Conservation (phyloP, 2,888 invertebrate species). For the Pollenia griseotomentosa region DNA sequence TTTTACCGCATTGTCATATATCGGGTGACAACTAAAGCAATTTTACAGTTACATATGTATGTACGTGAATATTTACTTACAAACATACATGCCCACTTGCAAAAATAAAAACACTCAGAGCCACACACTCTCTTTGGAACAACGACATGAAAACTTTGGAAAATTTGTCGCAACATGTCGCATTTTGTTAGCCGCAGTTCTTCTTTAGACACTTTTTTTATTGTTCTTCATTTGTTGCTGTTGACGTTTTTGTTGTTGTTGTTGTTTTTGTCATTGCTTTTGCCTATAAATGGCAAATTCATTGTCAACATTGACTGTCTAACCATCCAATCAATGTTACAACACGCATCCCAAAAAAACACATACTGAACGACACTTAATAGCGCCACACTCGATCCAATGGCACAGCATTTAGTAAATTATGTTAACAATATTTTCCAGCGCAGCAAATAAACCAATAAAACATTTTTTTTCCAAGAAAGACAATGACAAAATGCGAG, state of each 20-base stretch:
- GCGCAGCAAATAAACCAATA: conserved; percentile 74
- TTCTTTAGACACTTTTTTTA: conserved; percentile 41
- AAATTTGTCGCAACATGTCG: conserved; percentile 74
- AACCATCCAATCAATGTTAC: conserved; percentile 70
- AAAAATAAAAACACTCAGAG: not conserved
- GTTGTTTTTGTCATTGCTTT: conserved; percentile 17
- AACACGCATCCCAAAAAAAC: conserved; percentile 57
- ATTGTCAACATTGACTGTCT: conserved; percentile 70
- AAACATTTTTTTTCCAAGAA: conserved; percentile 52
- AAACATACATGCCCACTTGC: not conserved
- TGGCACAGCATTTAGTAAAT: conserved; percentile 67
- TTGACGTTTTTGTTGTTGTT: conserved; percentile 4
- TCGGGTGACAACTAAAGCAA: conserved; percentile 73
- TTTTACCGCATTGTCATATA: conserved; percentile 76
- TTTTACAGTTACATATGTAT: conserved; percentile 18
- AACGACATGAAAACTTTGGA: conserved; percentile 61
- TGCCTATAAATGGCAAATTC: conserved; percentile 62
- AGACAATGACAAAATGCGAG: conserved; percentile 60
- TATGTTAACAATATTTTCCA: conserved; percentile 72
- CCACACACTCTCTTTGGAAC: conserved; percentile 7
- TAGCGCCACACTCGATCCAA: not conserved
- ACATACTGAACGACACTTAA: conserved; percentile 39
- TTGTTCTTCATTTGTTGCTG: conserved; percentile 56
- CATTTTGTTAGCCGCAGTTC: conserved; percentile 73
- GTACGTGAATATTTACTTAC: not conserved